Percentiles rank a stretch among this genome's conserved stretches.
phyloP scores from a whole-genome alignment of 2,113 vertebrate genomes.

The Ceuthmochares aereus region DNA sequence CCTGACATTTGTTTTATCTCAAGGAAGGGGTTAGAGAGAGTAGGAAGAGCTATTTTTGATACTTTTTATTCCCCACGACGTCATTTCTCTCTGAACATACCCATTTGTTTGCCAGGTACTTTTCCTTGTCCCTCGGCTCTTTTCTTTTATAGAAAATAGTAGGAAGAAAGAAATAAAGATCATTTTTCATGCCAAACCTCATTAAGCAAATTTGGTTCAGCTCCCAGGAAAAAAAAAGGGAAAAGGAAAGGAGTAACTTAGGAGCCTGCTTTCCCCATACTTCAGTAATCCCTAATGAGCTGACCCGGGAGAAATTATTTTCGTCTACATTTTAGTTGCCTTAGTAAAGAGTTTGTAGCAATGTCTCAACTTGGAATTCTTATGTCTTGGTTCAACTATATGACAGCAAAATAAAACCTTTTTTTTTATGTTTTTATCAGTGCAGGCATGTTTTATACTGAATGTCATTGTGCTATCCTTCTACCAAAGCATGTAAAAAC shows the following conservation, averaged over 20 bases:
- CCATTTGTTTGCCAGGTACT: background rate
- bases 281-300: conserved; percentile 43
- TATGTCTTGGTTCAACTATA: background rate
- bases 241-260: background rate
- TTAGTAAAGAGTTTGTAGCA: background rate
- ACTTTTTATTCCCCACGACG: background rate
- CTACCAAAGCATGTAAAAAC: background rate
- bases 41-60: background rate
- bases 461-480: background rate
- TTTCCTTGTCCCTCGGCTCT: background rate
- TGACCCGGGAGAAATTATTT: conserved; percentile 27
- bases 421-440: background rate
- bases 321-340: conserved; percentile 5
- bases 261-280: background rate
- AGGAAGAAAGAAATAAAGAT: conserved; percentile 28
- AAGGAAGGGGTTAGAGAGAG: background rate
- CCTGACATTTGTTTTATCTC: background rate
- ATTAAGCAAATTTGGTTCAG: conserved; percentile 55
- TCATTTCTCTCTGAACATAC: background rate
- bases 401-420: background rate
- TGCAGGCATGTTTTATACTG: background rate
- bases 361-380: background rate
- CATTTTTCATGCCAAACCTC: conserved; percentile 55
- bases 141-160: conserved; percentile 13
- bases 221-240: background rate